Evolutionary conservation across 2,797 vertebrate genomes (phyloP).

Genomic region (Mus minutoides): DNA sequence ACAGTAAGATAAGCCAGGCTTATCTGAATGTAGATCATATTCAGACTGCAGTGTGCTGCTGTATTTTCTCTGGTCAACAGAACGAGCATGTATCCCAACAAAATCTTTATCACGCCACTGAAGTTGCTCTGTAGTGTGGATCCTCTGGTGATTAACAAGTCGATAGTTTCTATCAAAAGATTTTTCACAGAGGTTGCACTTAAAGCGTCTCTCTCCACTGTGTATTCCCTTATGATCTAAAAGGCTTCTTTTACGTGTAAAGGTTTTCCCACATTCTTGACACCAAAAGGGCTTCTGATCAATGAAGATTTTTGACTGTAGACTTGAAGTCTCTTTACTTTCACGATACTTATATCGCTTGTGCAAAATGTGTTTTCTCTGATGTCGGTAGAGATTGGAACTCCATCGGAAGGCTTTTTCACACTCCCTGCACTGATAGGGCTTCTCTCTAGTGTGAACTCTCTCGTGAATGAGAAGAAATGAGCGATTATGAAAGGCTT

Average conservation of each 20-base stretch:
- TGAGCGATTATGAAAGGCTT: slow-evolving; percentile 80
- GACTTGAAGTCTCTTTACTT: not conserved
- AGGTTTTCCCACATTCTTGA: slow-evolving; percentile 82
- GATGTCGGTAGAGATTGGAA: slow-evolving; percentile 82
- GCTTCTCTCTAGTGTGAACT: slow-evolving; percentile 81
- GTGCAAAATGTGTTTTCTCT: slow-evolving; percentile 70
- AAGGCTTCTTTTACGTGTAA: slow-evolving; percentile 81
- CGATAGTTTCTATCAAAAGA: slow-evolving; percentile 76
- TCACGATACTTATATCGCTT: slow-evolving; percentile 21
- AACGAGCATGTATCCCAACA: slow-evolving; percentile 48
- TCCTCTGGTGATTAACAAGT: slow-evolving; percentile 77
- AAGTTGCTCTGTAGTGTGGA: slow-evolving; percentile 69
- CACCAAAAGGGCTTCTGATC: slow-evolving; percentile 79
- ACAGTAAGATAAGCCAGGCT: not conserved
- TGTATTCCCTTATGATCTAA: slow-evolving; percentile 80
- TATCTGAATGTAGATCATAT: not conserved
- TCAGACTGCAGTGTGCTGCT: fast-evolving
- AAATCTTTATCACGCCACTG: slow-evolving; percentile 76
- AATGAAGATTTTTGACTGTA: slow-evolving; percentile 23
- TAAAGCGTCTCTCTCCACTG: slow-evolving; percentile 80
- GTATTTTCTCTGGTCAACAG: slow-evolving; percentile 66
- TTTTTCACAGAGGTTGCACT: slow-evolving; percentile 77
- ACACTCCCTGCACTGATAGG: slow-evolving; percentile 81
- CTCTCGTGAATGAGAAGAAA: slow-evolving; percentile 84
- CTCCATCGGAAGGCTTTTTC: slow-evolving; percentile 83